Evolutionary conservation across 2,888 invertebrate genomes (phyloP).

Genomic region (Athrips mouffetella): DNA sequence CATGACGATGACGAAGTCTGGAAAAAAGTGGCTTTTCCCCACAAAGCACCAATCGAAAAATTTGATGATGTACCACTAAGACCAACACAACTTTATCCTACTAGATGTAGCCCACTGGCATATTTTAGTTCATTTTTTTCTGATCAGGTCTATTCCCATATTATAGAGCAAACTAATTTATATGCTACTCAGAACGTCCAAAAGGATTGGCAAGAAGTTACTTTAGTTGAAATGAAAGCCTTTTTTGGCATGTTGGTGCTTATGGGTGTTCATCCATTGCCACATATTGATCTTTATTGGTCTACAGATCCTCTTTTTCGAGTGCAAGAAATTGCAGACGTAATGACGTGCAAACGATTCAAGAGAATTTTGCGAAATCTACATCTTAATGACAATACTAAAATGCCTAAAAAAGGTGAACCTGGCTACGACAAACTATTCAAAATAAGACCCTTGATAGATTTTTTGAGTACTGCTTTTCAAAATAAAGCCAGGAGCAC

Average conservation of each 20-base stretch:
- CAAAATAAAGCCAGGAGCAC: neutral
- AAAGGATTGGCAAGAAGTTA: no score
- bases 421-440: neutral
- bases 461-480: neutral
- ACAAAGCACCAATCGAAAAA: no score
- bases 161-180: no score
- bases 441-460: neutral
- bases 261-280: constrained; percentile 21
- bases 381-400: constrained; percentile 18
- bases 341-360: constrained; percentile 16
- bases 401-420: neutral
- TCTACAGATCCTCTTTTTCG: constrained; percentile 19
- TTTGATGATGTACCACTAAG: no score
- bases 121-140: no score
- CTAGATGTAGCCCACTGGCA: no score
- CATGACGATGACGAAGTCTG: no score
- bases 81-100: no score
- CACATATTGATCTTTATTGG: constrained; percentile 22
- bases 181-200: no score
- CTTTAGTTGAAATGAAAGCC: no score
- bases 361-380: constrained; percentile 18
- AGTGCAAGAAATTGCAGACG: constrained; percentile 8
- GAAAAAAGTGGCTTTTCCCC: no score
- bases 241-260: constrained; percentile 23
- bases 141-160: no score